Evolutionary conservation across 2,113 vertebrate genomes (phyloP).

Genomic region (Sinocyclocheilus anshuiensis): DNA sequence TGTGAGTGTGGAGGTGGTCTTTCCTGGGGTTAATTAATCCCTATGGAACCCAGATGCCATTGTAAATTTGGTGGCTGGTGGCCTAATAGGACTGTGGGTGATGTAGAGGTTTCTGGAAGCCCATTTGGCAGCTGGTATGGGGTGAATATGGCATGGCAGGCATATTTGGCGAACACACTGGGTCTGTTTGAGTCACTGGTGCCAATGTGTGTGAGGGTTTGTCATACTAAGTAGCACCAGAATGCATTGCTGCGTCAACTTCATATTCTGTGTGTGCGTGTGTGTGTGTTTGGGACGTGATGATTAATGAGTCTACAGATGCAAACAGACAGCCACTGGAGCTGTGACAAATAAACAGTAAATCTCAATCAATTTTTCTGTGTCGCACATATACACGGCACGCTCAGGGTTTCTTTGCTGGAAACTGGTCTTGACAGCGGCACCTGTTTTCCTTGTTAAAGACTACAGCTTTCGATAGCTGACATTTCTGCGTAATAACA

Average conservation of each 20-base stretch:
- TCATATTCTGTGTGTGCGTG: neutral
- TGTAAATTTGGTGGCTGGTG: conserved; percentile 31
- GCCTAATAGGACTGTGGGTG: neutral
- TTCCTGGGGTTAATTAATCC: conserved; percentile 5
- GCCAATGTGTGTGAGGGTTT: conserved; percentile 27
- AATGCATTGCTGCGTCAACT: conserved; percentile 23
- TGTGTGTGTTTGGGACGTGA: neutral
- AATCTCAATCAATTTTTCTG: conserved; percentile 23
- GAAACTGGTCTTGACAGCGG: conserved; percentile 14
- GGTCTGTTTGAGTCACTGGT: neutral
- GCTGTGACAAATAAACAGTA: conserved; percentile 26
- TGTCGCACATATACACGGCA: neutral
- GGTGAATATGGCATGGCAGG: conserved; percentile 26
- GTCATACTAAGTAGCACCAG: conserved; percentile 31
- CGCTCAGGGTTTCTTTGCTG: neutral
- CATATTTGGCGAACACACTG: conserved; percentile 22
- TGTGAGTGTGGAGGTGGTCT: neutral
- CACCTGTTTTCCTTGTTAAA: conserved; percentile 24
- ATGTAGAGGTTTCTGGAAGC: conserved; percentile 21
- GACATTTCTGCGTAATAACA: conserved; percentile 25
- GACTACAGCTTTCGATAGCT: neutral
- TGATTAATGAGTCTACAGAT: conserved; percentile 47
- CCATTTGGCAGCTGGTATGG: conserved; percentile 18
- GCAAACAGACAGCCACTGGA: conserved; percentile 25
- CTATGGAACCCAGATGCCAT: conserved; percentile 12